Percentiles rank a stretch among this genome's conserved stretches.
Conservation (phyloP, 2,797 vertebrate species). For the Meriones psammophilus region DNA sequence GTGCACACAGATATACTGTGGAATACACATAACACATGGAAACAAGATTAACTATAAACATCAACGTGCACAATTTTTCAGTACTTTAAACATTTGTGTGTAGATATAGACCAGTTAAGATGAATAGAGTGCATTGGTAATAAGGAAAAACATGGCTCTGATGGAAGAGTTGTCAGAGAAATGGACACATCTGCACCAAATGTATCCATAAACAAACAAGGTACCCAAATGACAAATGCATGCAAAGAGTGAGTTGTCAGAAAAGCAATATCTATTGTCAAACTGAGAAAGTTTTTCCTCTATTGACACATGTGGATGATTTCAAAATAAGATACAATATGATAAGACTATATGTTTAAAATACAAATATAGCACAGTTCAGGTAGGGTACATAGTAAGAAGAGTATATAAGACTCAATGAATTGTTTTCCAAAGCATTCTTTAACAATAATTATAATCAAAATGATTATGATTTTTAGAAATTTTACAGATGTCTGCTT, state of each 20-base stretch:
- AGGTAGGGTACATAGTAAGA: neutral
- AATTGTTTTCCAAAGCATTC: neutral
- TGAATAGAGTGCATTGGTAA: neutral
- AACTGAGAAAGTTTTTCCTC: neutral
- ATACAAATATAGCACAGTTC: neutral
- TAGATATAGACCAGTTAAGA: neutral
- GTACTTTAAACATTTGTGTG: neutral
- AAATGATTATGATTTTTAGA: conserved; percentile 12
- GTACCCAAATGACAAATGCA: neutral
- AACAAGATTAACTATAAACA: neutral
- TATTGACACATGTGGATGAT: neutral
- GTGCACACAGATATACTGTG: neutral
- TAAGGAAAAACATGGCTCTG: neutral
- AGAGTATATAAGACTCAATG: neutral
- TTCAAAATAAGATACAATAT: neutral
- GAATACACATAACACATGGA: neutral
- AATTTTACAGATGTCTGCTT: neutral
- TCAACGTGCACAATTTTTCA: neutral
- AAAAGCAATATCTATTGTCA: neutral
- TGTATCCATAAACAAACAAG: neutral
- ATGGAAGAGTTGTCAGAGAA: neutral
- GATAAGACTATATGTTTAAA: neutral
- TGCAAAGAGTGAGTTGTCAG: neutral
- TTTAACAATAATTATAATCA: neutral
- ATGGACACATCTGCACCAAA: neutral